Conservation (phyloP, 2,113 vertebrate genomes). For the Cercocebus atys region DNA sequence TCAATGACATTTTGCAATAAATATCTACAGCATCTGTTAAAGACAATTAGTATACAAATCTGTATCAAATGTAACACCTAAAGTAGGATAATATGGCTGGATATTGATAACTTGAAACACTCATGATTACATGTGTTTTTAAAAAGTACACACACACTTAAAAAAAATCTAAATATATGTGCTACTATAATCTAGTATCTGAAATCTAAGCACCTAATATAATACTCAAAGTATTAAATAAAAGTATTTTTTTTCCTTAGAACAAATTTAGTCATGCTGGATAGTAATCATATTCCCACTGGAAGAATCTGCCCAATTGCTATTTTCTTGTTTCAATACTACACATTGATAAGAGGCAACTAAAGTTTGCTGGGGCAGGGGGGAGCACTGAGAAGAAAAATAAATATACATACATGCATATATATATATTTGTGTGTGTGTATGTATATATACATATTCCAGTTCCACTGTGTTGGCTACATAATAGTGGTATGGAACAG, state of each 20-base stretch:
- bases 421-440: neutral
- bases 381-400: neutral
- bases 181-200: constrained; percentile 42
- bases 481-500: neutral
- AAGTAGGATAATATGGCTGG: constrained; percentile 42
- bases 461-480: neutral
- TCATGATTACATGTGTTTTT: constrained; percentile 27
- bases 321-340: constrained; percentile 27
- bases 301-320: constrained; percentile 21
- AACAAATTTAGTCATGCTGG: constrained; percentile 21
- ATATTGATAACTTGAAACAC: constrained; percentile 44
- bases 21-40: constrained; percentile 65
- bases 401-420: no score
- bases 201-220: constrained; percentile 36
- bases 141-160: neutral
- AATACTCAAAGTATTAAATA: constrained; percentile 34
- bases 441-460: neutral
- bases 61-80: constrained; percentile 63
- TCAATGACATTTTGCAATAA: constrained; percentile 55
- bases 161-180: constrained; percentile 52
- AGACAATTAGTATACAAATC: constrained; percentile 55
- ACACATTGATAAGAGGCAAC: constrained; percentile 25
- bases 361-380: neutral
- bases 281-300: constrained; percentile 25
- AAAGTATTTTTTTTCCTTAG: neutral